These are phyloP conservation scores for Halictus quadricinctus DNA, from an alignment of 2,888 invertebrate species.

Conservation along the genomic window DNA sequence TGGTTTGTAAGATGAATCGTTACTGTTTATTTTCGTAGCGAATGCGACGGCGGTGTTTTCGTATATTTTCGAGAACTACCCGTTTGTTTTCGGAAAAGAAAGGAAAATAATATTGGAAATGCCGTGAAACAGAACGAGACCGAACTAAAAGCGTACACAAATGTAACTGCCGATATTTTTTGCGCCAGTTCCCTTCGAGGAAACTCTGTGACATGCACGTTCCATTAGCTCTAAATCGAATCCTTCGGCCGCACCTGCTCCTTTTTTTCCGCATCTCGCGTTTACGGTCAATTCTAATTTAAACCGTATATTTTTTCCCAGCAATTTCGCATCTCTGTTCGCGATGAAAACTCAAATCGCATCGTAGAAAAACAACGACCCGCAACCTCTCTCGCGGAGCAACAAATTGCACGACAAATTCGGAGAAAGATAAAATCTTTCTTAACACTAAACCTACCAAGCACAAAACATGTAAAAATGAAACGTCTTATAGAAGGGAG, in stretches of 20 bases:
- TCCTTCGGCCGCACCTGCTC: conserved; percentile 47
- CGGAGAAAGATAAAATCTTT: too few relatives aligned
- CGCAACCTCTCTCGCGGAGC: not conserved
- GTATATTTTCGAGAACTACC: not conserved
- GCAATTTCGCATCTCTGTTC: conserved; percentile 1
- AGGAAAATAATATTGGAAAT: conserved; percentile 13
- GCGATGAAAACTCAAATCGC: not conserved
- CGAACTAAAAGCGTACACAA: conserved; percentile 32
- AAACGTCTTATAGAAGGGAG: too few relatives aligned
- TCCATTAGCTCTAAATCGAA: conserved; percentile 52
- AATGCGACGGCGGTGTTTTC: not conserved
- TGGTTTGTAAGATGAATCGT: not conserved
- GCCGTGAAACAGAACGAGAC: not conserved
- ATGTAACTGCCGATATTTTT: conserved; percentile 46
- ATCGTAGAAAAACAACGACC: too few relatives aligned
- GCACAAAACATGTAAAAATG: too few relatives aligned
- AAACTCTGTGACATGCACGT: conserved; percentile 42
- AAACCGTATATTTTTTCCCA: conserved; percentile 6
- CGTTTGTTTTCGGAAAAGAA: not conserved
- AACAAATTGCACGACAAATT: not conserved
- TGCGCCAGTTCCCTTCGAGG: conserved; percentile 19
- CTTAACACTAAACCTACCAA: too few relatives aligned
- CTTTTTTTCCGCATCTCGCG: conserved; percentile 29
- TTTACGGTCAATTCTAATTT: conserved; percentile 48
- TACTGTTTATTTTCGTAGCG: not conserved